Evolutionary conservation across 1,140 invertebrate species (phyloP).

Genomic region (Zaprionus nigranus): DNA sequence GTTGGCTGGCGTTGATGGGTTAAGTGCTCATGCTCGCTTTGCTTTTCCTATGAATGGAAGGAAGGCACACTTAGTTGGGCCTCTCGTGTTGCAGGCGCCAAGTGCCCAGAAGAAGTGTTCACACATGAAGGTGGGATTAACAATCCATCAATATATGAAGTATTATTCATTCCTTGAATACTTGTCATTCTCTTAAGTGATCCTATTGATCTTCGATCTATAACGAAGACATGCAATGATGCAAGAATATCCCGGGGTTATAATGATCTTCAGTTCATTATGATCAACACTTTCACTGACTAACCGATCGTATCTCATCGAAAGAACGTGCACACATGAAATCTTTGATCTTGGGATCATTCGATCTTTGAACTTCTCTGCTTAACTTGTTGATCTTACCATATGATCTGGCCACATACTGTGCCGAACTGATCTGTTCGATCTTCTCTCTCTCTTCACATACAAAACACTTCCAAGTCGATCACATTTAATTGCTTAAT

Average conservation of each 20-base stretch:
- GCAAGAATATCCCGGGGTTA: too few relatives aligned
- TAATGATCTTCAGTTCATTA: background rate
- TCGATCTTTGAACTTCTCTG: background rate
- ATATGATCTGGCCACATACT: constrained; percentile 6
- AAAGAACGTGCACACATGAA: background rate
- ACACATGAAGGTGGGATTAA: background rate
- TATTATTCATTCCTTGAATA: background rate
- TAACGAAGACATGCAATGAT: too few relatives aligned
- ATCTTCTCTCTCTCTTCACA: constrained; percentile 27
- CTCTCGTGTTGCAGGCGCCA: constrained; percentile 27
- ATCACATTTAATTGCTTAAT: constrained; percentile 72
- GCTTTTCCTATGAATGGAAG: constrained; percentile 32
- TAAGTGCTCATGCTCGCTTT: constrained; percentile 68
- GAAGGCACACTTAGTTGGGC: constrained; percentile 21
- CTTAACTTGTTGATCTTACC: background rate
- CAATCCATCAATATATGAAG: background rate
- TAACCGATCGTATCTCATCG: background rate
- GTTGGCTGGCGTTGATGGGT: constrained; percentile 57
- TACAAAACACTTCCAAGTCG: constrained; percentile 32
- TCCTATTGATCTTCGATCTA: background rate
- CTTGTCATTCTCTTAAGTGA: background rate
- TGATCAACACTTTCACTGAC: background rate
- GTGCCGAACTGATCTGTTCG: constrained; percentile 4
- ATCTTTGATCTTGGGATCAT: background rate
- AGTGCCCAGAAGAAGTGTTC: constrained; percentile 3